phyloP scores from a whole-genome alignment of 2,888 invertebrate species.

The Spodoptera littoralis region DNA sequence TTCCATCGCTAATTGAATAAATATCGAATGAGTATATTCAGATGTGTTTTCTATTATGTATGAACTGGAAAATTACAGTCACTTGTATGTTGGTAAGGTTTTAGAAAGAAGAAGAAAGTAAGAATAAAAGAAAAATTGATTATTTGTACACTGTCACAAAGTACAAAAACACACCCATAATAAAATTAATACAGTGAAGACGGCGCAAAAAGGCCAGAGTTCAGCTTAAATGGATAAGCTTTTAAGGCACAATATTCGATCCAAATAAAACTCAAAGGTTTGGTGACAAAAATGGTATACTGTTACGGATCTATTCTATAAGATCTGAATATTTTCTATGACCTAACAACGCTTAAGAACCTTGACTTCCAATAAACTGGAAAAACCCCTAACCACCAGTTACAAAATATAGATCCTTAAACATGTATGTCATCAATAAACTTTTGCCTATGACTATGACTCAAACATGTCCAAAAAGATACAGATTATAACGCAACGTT shows the following conservation, averaged over 20 bases:
- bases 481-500: constrained; percentile 17
- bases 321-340: neutral
- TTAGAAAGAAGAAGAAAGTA: too few relatives aligned
- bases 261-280: neutral
- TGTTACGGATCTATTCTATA: neutral
- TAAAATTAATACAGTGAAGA: too few relatives aligned
- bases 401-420: neutral
- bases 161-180: too few relatives aligned
- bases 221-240: too few relatives aligned
- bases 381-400: constrained; percentile 10
- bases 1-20: neutral
- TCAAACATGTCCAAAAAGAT: constrained; percentile 41
- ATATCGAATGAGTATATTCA: neutral
- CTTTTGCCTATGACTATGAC: constrained; percentile 19
- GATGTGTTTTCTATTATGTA: neutral
- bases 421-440: constrained; percentile 18
- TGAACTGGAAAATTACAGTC: too few relatives aligned
- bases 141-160: too few relatives aligned
- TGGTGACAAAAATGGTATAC: neutral
- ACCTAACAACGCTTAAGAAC: neutral
- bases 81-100: too few relatives aligned
- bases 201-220: too few relatives aligned
- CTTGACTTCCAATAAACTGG: constrained; percentile 13
- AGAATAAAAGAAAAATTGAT: too few relatives aligned
- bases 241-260: too few relatives aligned